Percentiles rank a stretch among this genome's conserved stretches.
Conservation (phyloP, 2,113 vertebrate species). For the Geothlypis trichas region DNA sequence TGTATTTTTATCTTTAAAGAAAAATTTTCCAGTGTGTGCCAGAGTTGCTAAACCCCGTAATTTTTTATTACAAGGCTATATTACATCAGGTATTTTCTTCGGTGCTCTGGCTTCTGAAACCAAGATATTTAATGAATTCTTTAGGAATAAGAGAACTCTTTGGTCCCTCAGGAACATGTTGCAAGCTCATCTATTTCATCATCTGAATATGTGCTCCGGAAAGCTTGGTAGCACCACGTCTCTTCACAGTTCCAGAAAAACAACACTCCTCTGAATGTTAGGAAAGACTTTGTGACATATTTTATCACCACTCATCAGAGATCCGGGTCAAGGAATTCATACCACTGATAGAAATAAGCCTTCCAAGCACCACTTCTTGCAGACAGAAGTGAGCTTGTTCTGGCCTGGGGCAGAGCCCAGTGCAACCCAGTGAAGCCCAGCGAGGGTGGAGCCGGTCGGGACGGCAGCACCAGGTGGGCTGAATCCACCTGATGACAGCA, state of each 20-base stretch:
- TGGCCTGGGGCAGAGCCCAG: fast-evolving
- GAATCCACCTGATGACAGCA: neutral
- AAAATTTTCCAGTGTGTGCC: neutral
- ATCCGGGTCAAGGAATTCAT: neutral
- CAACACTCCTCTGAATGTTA: neutral
- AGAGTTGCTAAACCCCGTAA: neutral
- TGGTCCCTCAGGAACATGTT: neutral
- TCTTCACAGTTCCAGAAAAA: neutral
- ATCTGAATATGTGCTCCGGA: neutral
- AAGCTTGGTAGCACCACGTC: neutral
- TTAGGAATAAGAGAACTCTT: neutral
- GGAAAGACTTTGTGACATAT: fast-evolving
- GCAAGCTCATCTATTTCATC: neutral
- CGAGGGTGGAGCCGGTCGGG: fast-evolving
- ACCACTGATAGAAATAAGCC: neutral
- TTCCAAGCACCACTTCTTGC: neutral
- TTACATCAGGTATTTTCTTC: neutral
- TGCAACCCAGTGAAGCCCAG: neutral
- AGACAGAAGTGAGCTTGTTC: neutral
- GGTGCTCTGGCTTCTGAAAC: neutral
- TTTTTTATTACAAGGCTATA: neutral
- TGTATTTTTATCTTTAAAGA: neutral
- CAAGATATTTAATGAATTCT: neutral
- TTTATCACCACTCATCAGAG: neutral
- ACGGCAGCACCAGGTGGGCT: neutral